Evolutionary conservation across 2,888 invertebrate genomes (phyloP).

Genomic region (Ichneumon xanthorius): DNA sequence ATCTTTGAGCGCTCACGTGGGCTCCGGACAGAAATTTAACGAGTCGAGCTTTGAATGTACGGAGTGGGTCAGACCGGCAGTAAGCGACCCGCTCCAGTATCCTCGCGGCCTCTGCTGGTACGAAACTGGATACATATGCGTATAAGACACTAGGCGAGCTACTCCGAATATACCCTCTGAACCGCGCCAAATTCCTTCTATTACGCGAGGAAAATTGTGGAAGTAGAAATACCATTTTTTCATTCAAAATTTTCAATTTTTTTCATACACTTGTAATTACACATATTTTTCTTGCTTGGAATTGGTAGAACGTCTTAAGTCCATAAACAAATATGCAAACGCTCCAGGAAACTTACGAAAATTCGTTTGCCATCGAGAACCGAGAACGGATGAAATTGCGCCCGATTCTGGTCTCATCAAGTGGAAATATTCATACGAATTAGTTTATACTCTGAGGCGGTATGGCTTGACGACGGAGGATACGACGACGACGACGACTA

Average conservation of each 20-base stretch:
- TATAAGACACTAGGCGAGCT: neutral
- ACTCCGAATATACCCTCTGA: neutral
- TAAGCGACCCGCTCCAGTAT: conserved; percentile 9
- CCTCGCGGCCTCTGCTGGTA: neutral
- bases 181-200: too few relatives aligned
- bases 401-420: conserved; percentile 4
- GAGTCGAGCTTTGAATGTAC: conserved; percentile 66
- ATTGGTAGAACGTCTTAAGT: too few relatives aligned
- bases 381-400: conserved; percentile 14
- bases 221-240: too few relatives aligned
- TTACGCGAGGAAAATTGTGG: too few relatives aligned
- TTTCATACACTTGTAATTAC: too few relatives aligned
- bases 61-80: conserved; percentile 61
- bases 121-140: conserved; percentile 11
- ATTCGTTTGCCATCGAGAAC: neutral
- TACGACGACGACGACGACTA: conserved; percentile 19
- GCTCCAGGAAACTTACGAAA: neutral
- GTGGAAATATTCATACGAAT: conserved; percentile 60
- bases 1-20: conserved; percentile 63
- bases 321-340: too few relatives aligned
- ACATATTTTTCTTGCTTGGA: too few relatives aligned
- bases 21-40: conserved; percentile 69
- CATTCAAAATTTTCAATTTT: too few relatives aligned
- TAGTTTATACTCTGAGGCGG: conserved; percentile 3
- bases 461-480: neutral